phyloP scores from a whole-genome alignment of 2,797 vertebrate genomes.

The Helarctos malayanus region DNA sequence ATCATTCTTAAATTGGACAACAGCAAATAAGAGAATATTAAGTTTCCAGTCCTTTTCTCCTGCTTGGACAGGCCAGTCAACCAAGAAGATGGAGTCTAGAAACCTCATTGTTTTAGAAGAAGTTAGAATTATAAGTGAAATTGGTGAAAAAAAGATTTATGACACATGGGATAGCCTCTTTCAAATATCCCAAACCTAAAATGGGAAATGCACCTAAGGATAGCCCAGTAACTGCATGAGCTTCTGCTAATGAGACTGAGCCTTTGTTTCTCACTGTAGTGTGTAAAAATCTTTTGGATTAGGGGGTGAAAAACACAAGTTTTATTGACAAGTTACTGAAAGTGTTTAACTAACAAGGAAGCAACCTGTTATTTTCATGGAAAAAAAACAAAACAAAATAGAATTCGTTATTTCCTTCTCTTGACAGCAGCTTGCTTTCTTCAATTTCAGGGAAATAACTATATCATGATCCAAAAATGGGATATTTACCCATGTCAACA shows the following conservation, averaged over 20 bases:
- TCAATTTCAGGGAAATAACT: neutral
- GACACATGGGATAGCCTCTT: neutral
- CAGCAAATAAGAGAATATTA: neutral
- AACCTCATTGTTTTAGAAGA: neutral
- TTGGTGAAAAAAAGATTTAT: neutral
- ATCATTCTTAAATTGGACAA: neutral
- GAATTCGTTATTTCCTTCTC: slow-evolving; percentile 43
- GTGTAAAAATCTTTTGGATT: slow-evolving; percentile 80
- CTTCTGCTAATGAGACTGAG: slow-evolving; percentile 19
- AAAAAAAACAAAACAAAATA: neutral
- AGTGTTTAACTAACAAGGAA: slow-evolving; percentile 66
- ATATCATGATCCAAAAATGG: neutral
- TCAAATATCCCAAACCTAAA: neutral
- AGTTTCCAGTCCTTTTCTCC: neutral
- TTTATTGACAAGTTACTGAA: slow-evolving; percentile 83
- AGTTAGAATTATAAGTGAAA: neutral
- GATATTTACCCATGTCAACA: neutral
- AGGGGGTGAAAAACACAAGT: slow-evolving; percentile 70
- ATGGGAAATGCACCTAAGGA: neutral
- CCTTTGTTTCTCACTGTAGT: slow-evolving; percentile 77
- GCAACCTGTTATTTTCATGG: slow-evolving; percentile 65
- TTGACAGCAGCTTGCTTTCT: slow-evolving; percentile 52
- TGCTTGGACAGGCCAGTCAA: neutral
- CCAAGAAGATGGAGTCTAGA: neutral
- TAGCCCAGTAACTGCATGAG: neutral